Conservation (phyloP, 2,797 vertebrate genomes). For the Rallus crepitans region DNA sequence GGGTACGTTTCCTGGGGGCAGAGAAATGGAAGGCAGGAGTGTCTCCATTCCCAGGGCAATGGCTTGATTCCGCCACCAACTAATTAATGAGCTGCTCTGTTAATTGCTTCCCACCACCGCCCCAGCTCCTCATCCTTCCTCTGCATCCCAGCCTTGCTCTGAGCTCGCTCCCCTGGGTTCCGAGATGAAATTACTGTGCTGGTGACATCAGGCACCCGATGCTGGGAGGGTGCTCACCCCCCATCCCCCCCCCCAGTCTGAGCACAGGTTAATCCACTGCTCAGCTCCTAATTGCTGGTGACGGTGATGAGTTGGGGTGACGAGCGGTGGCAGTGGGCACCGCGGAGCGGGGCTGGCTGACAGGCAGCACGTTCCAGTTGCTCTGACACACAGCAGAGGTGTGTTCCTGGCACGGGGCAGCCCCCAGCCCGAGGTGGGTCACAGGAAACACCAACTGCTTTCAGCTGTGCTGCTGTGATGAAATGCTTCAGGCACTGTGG, state of each 20-base stretch:
- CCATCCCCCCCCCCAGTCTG: no score
- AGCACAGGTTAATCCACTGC: background rate
- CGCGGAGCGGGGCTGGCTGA: background rate
- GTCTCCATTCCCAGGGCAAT: background rate
- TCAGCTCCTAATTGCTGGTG: background rate
- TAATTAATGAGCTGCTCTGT: background rate
- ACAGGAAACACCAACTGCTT: slow-evolving; percentile 30
- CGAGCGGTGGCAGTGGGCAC: background rate
- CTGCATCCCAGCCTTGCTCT: background rate
- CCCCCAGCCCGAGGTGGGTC: background rate
- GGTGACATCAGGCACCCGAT: accelerated
- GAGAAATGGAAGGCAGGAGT: background rate
- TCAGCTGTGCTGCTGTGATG: slow-evolving; percentile 71
- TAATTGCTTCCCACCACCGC: background rate
- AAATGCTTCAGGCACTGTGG: slow-evolving; percentile 56
- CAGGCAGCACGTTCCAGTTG: background rate
- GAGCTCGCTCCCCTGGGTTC: background rate
- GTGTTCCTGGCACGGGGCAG: slow-evolving; percentile 6
- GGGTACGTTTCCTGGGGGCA: background rate
- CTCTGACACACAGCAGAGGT: background rate
- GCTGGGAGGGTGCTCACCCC: background rate
- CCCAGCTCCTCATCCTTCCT: background rate
- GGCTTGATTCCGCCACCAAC: no score
- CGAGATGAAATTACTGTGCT: accelerated
- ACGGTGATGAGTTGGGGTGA: background rate